These are phyloP conservation scores for Clivina fossor DNA, from an alignment of 2,888 invertebrate genomes.

Conservation along the genomic window DNA sequence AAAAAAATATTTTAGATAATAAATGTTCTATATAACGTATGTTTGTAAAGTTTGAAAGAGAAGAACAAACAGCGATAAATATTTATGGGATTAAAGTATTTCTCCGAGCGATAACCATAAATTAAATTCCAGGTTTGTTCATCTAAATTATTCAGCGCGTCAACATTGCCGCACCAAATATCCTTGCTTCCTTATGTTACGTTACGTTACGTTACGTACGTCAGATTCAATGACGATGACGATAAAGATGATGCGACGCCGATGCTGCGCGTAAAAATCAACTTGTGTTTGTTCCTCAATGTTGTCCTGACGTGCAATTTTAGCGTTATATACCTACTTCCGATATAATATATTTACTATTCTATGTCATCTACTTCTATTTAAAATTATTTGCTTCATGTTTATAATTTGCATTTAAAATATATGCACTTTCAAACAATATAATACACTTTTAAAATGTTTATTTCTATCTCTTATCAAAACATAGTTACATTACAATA, in stretches of 20 bases:
- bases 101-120: slow-evolving; percentile 27
- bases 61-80: slow-evolving; percentile 19
- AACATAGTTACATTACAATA: no score
- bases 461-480: no score
- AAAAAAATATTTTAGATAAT: no score
- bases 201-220: not conserved
- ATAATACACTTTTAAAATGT: no score
- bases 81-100: slow-evolving; percentile 28
- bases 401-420: no score
- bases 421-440: no score
- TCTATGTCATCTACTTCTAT: no score
- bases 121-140: slow-evolving; percentile 25
- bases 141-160: slow-evolving; percentile 21
- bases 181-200: no score
- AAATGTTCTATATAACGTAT: no score
- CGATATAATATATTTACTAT: no score
- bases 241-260: not conserved
- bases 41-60: slow-evolving; percentile 10
- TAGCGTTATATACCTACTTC: no score
- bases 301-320: slow-evolving; percentile 18
- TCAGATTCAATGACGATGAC: slow-evolving; percentile 6
- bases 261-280: slow-evolving; percentile 23
- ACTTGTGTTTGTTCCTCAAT: slow-evolving; percentile 23
- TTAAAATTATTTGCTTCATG: no score
- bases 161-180: not conserved